Evolutionary conservation across 2,113 vertebrate species (phyloP), one percentile per base, ranked within the genome.

Genomic region (Rhynchomys soricoides): DNA sequence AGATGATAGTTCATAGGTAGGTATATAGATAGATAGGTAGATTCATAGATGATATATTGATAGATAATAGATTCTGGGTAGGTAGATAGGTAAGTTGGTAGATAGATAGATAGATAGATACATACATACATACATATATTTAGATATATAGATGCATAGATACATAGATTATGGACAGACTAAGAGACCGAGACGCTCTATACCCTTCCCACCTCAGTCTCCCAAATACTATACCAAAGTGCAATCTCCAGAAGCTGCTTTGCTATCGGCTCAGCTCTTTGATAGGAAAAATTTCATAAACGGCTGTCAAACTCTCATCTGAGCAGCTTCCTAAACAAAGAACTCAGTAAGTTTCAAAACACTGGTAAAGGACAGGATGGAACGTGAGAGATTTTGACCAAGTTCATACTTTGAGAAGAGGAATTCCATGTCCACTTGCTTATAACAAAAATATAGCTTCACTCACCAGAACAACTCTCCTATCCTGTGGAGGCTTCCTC

Each of bases 351-450:
- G 99, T 99, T 99, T 98, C 99, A 99, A 91, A 99, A 99, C 97
- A 99, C 99, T 52, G 99, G 99, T 62, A 99, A 99, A 97, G 97
- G 98, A 68, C 98, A 97, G 98, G 98, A 3, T 98, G 98, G n/a
- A 86, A 9, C 79, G 31, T 98, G 78, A 97, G 98, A 21, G 34
- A 99, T 99, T 7, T 98, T 99, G 62, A 64, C 26, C 22, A 64
- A 64, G 62, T 64, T 64, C 62, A 26, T 64, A 26, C 24, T 64
- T 10, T 64, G 96, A 99, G 99, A 97, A 99, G 99, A 19, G 99
- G 99, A 1, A 99, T 99, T 66, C 98, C 99, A 86, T 99, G 99
- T 97, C 97, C 99, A 96, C 96, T n/a, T n/a, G n/a, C n/a, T n/a
- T n/a, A 99, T 95, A 99, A 99, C 96, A 99, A 99, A 97, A 99